Evolutionary conservation across 2,797 vertebrate species (phyloP), one percentile per base, ranked within the genome.

Genomic region (Dicrostonyx torquatus): DNA sequence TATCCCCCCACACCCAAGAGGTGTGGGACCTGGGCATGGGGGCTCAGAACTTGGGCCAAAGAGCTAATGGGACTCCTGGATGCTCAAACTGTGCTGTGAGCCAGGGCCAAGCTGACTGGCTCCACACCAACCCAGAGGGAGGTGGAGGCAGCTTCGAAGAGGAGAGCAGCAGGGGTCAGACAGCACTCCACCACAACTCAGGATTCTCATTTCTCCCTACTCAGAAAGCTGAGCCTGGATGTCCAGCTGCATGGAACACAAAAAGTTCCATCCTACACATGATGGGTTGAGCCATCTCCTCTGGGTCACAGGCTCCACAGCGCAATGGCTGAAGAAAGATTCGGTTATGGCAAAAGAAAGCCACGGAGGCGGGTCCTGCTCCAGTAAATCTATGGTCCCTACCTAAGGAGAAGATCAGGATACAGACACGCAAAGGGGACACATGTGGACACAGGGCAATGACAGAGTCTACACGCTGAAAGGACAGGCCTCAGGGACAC

Each of bases 1-100:
- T 4, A 0, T 43, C 68, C 55, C 50, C 55, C 55, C 86, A n/a
- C 75, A 53, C 37, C 93, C 89, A 53, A 18, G 13, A 76, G 40
- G 92, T 75, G 34, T 87, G 80, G 85, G 87, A 94, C 68, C 96
- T 37, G 89, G 73, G 94, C 94, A 62, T 0, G 55, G 96, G 94
- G 94, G 94, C 91, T 83, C 87, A 88, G 96, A 91, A 94, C 96
- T 94, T 91, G 1, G 53, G 97, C 97, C 97, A 97, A 97, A 40
- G 40, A 79, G 64, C 91, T 97, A 97, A 97, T 97, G 97, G 96
- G 75, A 88, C 45, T 97, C 68, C 84, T 97, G 96, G 97, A 97
- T 89, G 89, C 96, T 90, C 2, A 37, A 91, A 94, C 50, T 0
- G 0, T 58, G 50, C 77, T 94, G 92, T 91, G 84, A 95, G 96